Evolutionary conservation across 2,888 invertebrate species (phyloP).

Genomic region (Lepidocyrtinus sp.): DNA sequence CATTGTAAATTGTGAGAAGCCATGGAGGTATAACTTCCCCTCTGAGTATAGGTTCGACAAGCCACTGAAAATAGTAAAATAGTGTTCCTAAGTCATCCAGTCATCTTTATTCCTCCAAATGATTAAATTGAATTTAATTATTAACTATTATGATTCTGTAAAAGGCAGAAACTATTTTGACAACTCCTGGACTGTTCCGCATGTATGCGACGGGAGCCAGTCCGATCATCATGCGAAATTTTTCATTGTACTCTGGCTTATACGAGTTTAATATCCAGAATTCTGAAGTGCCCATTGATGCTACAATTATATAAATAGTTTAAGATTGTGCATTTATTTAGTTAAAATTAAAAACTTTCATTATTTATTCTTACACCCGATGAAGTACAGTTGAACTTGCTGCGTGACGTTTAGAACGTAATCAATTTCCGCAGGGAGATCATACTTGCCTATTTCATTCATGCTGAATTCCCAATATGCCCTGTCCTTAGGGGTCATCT

Average conservation of each 20-base stretch:
- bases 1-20: not conserved
- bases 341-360: not conserved
- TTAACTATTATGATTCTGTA: too few relatives aligned
- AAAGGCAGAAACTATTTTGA: too few relatives aligned
- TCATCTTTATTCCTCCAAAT: too few relatives aligned
- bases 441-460: constrained; percentile 76
- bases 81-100: too few relatives aligned
- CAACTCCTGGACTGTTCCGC: not conserved
- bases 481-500: constrained; percentile 13
- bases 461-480: constrained; percentile 58
- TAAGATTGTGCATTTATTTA: not conserved
- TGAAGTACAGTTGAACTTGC: constrained; percentile 73
- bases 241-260: constrained; percentile 63
- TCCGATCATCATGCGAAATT: constrained; percentile 52
- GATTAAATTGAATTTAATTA: too few relatives aligned
- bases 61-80: not conserved
- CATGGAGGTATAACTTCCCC: not conserved
- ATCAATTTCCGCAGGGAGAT: constrained; percentile 76
- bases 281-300: constrained; percentile 71
- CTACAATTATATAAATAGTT: not conserved
- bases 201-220: constrained; percentile 62
- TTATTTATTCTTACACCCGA: constrained; percentile 76
- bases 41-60: too few relatives aligned
- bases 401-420: constrained; percentile 73
- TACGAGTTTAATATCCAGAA: constrained; percentile 73